A percentile compares a stretch with the other conserved stretches of the same genome.
Conservation (phyloP, 2,113 vertebrate species). For the Columba livia region DNA sequence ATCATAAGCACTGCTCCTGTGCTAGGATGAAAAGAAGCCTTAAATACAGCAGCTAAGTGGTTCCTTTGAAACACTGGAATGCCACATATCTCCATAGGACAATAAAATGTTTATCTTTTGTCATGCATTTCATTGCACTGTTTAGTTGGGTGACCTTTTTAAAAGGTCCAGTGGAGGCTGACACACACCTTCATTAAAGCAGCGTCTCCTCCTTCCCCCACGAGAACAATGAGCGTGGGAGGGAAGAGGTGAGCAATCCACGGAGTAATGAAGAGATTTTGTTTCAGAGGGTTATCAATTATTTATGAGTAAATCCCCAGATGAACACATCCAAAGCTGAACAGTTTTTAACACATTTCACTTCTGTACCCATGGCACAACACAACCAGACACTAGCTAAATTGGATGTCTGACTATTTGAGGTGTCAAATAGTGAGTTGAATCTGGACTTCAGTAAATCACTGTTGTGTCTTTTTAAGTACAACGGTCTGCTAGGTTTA, state of each 20-base stretch:
- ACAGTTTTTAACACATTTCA: constrained; percentile 22
- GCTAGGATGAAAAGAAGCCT: neutral
- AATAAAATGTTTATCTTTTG: constrained; percentile 17
- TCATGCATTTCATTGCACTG: neutral
- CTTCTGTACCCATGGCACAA: neutral
- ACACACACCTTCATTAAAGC: constrained; percentile 10
- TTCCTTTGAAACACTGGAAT: neutral
- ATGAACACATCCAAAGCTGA: neutral
- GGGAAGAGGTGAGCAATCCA: constrained; percentile 20
- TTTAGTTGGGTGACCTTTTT: neutral
- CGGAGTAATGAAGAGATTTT: constrained; percentile 18
- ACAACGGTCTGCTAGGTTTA: neutral
- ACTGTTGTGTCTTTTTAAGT: neutral
- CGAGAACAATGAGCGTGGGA: neutral
- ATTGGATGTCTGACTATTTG: neutral
- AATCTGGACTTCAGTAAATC: neutral
- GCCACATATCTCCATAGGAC: neutral
- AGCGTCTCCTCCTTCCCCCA: neutral
- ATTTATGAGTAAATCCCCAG: constrained; percentile 56
- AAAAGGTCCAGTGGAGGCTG: neutral
- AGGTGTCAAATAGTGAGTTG: neutral
- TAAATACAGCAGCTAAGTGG: neutral
- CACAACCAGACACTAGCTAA: neutral
- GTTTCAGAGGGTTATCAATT: constrained; percentile 46
- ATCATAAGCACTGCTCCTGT: neutral